Evolutionary conservation across 2,797 vertebrate genomes (phyloP), one percentile per base, ranked within the genome.

Genomic region (Champsocephalus gunnari): DNA sequence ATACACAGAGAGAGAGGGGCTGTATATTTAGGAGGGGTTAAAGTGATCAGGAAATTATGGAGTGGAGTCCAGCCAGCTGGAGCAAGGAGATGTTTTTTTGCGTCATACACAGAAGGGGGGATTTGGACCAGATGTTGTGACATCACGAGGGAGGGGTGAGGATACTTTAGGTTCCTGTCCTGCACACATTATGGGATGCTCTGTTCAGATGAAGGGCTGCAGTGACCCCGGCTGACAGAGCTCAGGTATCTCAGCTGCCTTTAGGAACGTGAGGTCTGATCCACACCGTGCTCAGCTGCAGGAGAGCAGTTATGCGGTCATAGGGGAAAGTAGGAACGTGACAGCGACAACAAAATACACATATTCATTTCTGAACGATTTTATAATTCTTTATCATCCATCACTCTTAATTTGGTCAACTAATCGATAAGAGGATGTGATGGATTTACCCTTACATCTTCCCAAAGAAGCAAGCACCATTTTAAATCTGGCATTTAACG

Each of bases 31-130:
- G 55, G 66, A 83, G 65, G 89, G 89, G 78, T 90, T 84, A 75
- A 89, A 92, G 94, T 87, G 83, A 88, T 92, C 81, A 93, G 89
- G 86, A 96, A 96, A 92, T 90, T 91, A 90, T 88, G 95, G 95
- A 95, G 69, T 93, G 95, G 95, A 95, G 69, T 94, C 85, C 68
- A 45, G 66, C 80, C 85, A 87, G 28, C 75, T 76, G 82, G 87
- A 85, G 68, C 59, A 80, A 73, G 17, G 41, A 50, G 6, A 9
- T 38, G 34, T 38, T 6, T 38, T 38, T 6, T 38, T 0, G 34
- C 34, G 7, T 80, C 71, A 84, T 60, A 19, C 21, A 10, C 2
- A 6, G 16, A 49, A 49, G 53, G 16, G 13, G 11, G 56, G 86
- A 43, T 75, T 73, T 41, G 64, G 61, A 73, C 55, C 78, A 75